A percentile compares a stretch with the other conserved stretches of the same genome.
These are phyloP conservation scores for Apocrypta bakeri DNA, from an alignment of 1,140 invertebrate species.

Conservation along the genomic window DNA sequence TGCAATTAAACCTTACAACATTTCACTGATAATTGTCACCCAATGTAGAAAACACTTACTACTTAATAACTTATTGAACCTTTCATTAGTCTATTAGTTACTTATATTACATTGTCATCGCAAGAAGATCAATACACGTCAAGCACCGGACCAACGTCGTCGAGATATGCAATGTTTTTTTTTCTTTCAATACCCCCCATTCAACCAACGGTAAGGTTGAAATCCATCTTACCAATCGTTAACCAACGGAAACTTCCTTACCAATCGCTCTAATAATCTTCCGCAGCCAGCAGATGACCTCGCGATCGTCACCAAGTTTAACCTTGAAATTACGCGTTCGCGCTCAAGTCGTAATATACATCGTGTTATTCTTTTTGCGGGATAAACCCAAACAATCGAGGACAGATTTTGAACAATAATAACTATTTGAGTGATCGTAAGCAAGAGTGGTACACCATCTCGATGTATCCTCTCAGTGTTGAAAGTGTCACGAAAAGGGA, in stretches of 20 bases:
- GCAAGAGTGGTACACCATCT: background rate
- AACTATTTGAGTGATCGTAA: background rate
- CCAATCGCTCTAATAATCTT: no score
- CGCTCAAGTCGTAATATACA: background rate
- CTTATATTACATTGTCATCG: no score
- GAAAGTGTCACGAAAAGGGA: no score
- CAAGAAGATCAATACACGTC: slow-evolving; percentile 16
- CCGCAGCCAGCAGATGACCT: background rate
- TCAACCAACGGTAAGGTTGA: background rate
- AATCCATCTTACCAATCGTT: background rate
- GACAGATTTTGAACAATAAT: slow-evolving; percentile 5
- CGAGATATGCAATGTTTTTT: background rate
- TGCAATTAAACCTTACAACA: no score
- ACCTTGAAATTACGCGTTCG: slow-evolving; percentile 40
- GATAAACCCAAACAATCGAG: background rate
- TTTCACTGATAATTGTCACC: no score
- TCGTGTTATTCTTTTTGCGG: slow-evolving; percentile 33
- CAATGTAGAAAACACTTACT: no score
- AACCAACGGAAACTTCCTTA: background rate
- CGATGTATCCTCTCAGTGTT: background rate
- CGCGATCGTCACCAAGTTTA: background rate
- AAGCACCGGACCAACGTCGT: background rate
- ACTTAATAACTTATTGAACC: no score
- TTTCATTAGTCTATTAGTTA: no score
- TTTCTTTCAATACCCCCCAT: background rate